These are phyloP conservation scores for Percina caprodes DNA, from an alignment of 2,113 vertebrate species.

Conservation along the genomic window DNA sequence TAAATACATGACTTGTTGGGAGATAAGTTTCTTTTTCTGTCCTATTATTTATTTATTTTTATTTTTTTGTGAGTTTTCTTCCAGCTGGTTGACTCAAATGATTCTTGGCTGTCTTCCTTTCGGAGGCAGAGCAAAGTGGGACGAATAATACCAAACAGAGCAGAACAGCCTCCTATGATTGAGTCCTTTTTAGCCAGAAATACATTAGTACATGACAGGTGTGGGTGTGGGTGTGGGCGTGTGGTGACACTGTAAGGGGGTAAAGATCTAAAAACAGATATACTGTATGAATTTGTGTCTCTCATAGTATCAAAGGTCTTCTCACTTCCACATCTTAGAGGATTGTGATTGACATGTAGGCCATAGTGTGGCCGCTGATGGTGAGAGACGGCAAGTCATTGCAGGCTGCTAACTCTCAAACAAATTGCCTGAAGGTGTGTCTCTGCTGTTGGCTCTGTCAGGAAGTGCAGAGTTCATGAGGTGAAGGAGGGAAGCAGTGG, in stretches of 20 bases:
- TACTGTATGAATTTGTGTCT: slow-evolving; percentile 5
- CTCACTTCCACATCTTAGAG: slow-evolving; percentile 36
- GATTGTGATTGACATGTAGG: slow-evolving; percentile 61
- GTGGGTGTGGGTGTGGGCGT: slow-evolving; percentile 29
- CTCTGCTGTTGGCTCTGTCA: slow-evolving; percentile 11
- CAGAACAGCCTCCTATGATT: slow-evolving; percentile 45
- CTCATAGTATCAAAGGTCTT: slow-evolving; percentile 45
- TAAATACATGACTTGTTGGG: too few relatives aligned
- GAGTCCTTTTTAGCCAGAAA: slow-evolving; percentile 48
- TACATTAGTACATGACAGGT: slow-evolving; percentile 46
- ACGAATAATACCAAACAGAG: slow-evolving; percentile 52
- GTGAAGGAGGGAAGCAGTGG: neutral
- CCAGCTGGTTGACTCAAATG: slow-evolving; percentile 32
- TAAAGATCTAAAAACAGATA: neutral
- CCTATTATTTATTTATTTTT: too few relatives aligned
- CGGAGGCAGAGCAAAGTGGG: slow-evolving; percentile 34
- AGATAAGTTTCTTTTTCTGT: too few relatives aligned
- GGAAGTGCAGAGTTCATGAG: slow-evolving; percentile 17
- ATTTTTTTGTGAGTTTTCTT: slow-evolving; percentile 16
- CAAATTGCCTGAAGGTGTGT: slow-evolving; percentile 58
- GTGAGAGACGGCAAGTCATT: slow-evolving; percentile 67
- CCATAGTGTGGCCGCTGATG: slow-evolving; percentile 37
- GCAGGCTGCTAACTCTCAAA: slow-evolving; percentile 50
- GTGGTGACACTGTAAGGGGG: neutral
- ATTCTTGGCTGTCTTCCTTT: slow-evolving; percentile 54